Evolutionary conservation across 2,797 vertebrate genomes (phyloP).

Genomic region (Melanotaenia trifasciata): DNA sequence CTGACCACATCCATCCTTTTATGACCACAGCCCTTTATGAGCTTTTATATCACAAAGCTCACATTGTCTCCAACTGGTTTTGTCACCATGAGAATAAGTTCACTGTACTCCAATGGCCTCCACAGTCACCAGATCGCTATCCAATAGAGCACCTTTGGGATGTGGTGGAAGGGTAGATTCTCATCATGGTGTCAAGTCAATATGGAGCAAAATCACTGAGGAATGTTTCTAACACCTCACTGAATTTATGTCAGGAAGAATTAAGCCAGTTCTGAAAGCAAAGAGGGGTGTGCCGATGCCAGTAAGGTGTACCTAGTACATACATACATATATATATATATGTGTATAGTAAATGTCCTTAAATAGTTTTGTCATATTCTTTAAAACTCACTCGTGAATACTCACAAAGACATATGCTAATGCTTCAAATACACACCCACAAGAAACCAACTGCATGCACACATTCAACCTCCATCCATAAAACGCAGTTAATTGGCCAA

Average conservation of each 20-base stretch:
- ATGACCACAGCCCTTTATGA: background rate
- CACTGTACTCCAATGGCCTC: background rate
- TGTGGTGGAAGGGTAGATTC: no score
- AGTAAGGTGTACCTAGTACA: no score
- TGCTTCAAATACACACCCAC: slow-evolving; percentile 4
- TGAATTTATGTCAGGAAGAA: no score
- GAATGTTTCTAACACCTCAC: no score
- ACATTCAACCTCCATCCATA: slow-evolving; percentile 16
- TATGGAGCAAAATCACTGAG: no score
- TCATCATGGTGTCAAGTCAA: no score
- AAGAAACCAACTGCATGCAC: background rate
- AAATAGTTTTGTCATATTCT: background rate
- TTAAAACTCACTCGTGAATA: background rate
- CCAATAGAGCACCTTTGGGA: no score
- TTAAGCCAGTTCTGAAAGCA: no score
- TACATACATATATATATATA: background rate
- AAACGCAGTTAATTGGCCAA: slow-evolving; percentile 71
- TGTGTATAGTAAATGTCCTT: background rate
- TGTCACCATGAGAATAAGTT: background rate
- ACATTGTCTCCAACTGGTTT: background rate
- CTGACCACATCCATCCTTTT: background rate
- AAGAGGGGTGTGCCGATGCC: no score
- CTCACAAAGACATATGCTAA: background rate
- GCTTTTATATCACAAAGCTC: background rate
- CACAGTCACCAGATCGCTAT: background rate